A percentile compares a stretch with the other conserved stretches of the same genome.
Conservation (phyloP, 2,888 invertebrate genomes). For the Metellina segmentata region DNA sequence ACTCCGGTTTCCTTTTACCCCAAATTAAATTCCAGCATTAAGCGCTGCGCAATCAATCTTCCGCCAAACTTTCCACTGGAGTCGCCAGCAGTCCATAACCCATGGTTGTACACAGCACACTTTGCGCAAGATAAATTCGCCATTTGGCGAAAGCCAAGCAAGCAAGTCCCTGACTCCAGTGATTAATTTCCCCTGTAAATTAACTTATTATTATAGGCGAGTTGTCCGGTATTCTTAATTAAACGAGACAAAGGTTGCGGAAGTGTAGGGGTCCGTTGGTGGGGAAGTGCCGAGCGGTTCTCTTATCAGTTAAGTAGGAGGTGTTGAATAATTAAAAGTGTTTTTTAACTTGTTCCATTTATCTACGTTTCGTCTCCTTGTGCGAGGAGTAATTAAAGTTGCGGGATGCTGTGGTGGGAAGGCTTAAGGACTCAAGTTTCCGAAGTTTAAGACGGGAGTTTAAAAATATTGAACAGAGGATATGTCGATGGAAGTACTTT, state of each 20-base stretch:
- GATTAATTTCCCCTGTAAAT: constrained; percentile 60
- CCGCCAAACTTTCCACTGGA: background rate
- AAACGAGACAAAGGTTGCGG: constrained; percentile 38
- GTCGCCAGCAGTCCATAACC: constrained; percentile 8
- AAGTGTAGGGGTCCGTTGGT: constrained; percentile 15
- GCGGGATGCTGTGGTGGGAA: background rate
- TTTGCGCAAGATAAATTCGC: constrained; percentile 23
- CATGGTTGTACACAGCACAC: background rate
- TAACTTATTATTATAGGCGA: constrained; percentile 67
- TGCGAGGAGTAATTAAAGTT: constrained; percentile 11
- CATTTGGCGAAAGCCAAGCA: background rate
- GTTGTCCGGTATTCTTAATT: constrained; percentile 45
- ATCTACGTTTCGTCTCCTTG: background rate
- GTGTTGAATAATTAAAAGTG: constrained; percentile 27
- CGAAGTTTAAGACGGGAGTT: no score
- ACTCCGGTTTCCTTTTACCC: background rate
- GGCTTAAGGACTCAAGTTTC: no score
- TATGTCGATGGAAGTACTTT: no score
- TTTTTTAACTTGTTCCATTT: background rate
- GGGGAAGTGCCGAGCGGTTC: background rate
- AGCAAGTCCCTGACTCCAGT: background rate
- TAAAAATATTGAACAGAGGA: no score
- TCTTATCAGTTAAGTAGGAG: constrained; percentile 5
- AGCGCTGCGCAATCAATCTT: background rate
- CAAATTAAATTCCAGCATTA: constrained; percentile 35